These are phyloP conservation scores for Leptinotarsa haldemani DNA, from an alignment of 2,888 invertebrate genomes.

Conservation along the genomic window DNA sequence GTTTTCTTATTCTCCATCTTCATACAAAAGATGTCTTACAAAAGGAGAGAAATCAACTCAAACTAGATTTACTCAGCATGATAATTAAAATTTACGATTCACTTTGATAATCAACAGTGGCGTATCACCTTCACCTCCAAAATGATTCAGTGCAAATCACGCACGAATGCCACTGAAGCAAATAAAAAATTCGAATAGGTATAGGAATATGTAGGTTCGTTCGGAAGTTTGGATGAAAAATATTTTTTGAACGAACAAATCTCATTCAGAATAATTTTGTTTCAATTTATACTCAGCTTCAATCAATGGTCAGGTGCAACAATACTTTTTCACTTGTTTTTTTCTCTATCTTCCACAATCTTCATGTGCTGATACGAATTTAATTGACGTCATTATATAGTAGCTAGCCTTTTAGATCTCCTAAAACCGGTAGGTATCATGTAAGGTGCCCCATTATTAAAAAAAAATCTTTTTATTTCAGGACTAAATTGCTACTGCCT, in stretches of 20 bases:
- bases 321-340: not conserved
- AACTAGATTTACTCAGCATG: too few species aligned
- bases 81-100: too few species aligned
- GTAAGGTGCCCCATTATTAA: conserved; percentile 4
- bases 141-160: too few species aligned
- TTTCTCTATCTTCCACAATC: not conserved
- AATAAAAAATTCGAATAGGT: too few species aligned
- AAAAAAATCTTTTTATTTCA: not conserved
- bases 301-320: not conserved
- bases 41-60: too few species aligned
- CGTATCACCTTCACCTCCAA: too few species aligned
- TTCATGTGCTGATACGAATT: conserved; percentile 7
- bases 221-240: too few species aligned
- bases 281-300: not conserved
- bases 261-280: not conserved
- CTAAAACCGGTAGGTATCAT: conserved; percentile 4
- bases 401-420: conserved; percentile 3
- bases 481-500: not conserved
- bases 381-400: conserved; percentile 7
- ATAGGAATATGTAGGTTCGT: too few species aligned
- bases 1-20: too few species aligned
- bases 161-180: too few species aligned
- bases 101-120: too few species aligned
- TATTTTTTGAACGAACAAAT: not conserved
- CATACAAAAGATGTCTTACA: too few species aligned